A percentile compares a stretch with the other conserved stretches of the same genome.
Conservation (phyloP, 2,797 vertebrate genomes). For the Halcyon badia region DNA sequence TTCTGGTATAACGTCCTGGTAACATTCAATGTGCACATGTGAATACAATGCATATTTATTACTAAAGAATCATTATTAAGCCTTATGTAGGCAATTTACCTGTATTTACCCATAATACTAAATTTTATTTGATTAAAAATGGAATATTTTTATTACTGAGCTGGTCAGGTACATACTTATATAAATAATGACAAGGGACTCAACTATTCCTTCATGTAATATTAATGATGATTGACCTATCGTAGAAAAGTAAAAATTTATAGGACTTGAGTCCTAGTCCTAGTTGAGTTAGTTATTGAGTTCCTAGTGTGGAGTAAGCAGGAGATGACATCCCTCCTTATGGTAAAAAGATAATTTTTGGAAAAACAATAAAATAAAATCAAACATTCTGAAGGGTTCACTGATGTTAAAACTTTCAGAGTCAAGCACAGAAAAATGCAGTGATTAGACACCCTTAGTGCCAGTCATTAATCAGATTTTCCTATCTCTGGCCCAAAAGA, state of each 20-base stretch:
- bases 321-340: neutral
- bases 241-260: neutral
- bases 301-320: neutral
- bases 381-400: neutral
- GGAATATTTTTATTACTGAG: neutral
- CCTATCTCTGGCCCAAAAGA: neutral
- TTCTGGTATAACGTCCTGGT: neutral
- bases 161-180: neutral
- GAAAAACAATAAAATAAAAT: neutral
- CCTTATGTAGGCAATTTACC: neutral
- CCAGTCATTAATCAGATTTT: slow-evolving; percentile 36
- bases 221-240: neutral
- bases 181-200: neutral
- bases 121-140: neutral
- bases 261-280: neutral
- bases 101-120: neutral
- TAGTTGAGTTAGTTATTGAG: neutral
- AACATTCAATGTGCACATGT: neutral
- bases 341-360: neutral
- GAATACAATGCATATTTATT: neutral
- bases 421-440: slow-evolving; percentile 22
- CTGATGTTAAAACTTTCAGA: neutral
- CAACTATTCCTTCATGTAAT: neutral
- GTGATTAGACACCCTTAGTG: neutral
- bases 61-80: neutral